Evolutionary conservation across 2,888 invertebrate genomes (phyloP).

Genomic region (Eilema griseolum): DNA sequence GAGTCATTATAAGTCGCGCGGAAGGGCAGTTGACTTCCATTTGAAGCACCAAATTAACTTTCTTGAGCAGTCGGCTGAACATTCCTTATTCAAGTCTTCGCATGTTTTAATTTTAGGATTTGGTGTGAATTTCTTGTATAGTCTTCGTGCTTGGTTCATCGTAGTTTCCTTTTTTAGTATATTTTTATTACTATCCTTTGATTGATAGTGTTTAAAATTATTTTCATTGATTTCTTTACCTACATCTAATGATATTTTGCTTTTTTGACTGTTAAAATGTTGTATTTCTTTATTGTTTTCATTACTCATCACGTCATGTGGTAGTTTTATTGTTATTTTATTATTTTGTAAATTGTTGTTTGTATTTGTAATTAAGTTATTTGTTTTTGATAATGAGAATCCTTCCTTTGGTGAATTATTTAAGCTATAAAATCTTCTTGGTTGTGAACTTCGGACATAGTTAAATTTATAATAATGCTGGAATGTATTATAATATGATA

Average conservation of each 20-base stretch:
- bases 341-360: not conserved
- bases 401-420: not conserved
- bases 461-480: not conserved
- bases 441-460: not conserved
- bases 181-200: not conserved
- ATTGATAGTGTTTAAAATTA: not conserved
- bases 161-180: not conserved
- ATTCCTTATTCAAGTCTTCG: not conserved
- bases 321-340: not conserved
- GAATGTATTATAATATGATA: not conserved
- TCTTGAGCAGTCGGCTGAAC: not conserved
- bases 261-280: not conserved
- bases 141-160: not conserved
- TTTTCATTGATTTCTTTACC: not conserved
- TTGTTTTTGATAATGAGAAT: not conserved
- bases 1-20: too few relatives aligned
- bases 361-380: not conserved
- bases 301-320: not conserved
- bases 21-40: not conserved
- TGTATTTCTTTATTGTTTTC: not conserved
- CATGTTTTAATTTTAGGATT: conserved; percentile 3
- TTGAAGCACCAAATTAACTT: conserved; percentile 1
- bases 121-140: too few relatives aligned
- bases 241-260: not conserved
- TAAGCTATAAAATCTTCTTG: not conserved